These are phyloP conservation scores for Clanis bilineata DNA, from an alignment of 2,888 invertebrate genomes.

Conservation along the genomic window DNA sequence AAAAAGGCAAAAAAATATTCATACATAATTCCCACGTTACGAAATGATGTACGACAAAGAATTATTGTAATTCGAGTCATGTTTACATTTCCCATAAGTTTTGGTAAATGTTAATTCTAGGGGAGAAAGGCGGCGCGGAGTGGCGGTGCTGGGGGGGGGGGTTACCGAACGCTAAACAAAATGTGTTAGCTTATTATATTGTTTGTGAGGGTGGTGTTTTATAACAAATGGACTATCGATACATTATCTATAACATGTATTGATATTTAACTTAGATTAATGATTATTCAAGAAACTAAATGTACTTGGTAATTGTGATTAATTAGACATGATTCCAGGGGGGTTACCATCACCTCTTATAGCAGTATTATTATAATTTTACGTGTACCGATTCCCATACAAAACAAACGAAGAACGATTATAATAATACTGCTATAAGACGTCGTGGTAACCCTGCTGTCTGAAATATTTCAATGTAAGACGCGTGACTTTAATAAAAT, in stretches of 20 bases:
- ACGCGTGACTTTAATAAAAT: too few species aligned
- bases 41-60: conserved; percentile 52
- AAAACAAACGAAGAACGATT: too few species aligned
- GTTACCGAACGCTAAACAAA: conserved; percentile 5
- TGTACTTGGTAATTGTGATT: too few species aligned
- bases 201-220: not conserved
- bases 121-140: conserved; percentile 45
- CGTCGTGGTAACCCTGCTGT: too few species aligned
- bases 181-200: not conserved
- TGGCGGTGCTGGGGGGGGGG: too few species aligned
- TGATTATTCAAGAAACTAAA: not conserved
- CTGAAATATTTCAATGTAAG: too few species aligned
- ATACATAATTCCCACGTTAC: conserved; percentile 45
- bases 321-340: too few species aligned
- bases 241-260: not conserved
- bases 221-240: not conserved
- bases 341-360: too few species aligned
- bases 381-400: too few species aligned
- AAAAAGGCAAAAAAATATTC: not conserved
- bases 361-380: too few species aligned
- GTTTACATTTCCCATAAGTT: conserved; percentile 79
- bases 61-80: conserved; percentile 69
- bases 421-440: too few species aligned
- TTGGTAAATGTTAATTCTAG: conserved; percentile 52
- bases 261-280: not conserved